Percentiles rank a stretch among this genome's conserved stretches.
These are phyloP conservation scores for Congeria kusceri DNA, from an alignment of 2,888 invertebrate species.

Conservation along the genomic window DNA sequence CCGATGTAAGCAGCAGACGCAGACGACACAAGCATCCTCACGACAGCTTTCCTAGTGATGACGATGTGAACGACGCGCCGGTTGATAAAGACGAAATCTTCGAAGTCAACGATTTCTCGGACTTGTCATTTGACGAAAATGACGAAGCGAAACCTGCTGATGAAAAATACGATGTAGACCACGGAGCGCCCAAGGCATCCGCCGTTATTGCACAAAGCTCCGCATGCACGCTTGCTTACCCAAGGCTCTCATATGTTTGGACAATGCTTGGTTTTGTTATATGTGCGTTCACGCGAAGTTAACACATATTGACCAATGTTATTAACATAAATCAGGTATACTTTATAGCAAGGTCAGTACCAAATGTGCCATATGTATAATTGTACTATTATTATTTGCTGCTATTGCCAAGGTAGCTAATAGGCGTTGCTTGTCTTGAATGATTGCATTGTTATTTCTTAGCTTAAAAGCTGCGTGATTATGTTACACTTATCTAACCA, in stretches of 20 bases:
- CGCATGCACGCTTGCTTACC: constrained; percentile 1
- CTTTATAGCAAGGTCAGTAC: no score
- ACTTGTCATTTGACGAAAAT: background rate
- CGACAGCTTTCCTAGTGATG: background rate
- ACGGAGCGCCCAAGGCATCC: background rate
- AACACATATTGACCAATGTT: no score
- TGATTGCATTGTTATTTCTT: no score
- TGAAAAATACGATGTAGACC: background rate
- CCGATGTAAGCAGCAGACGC: background rate
- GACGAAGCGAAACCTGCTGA: background rate
- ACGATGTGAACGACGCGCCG: background rate
- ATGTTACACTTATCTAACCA: no score
- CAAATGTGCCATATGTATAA: no score
- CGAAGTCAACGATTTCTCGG: background rate
- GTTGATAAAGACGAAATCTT: background rate
- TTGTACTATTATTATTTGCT: no score
- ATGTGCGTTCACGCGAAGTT: no score
- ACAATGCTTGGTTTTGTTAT: no score
- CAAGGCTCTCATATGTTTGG: background rate
- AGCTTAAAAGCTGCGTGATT: no score
- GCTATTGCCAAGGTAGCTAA: no score
- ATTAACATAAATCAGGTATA: no score
- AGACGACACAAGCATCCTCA: background rate
- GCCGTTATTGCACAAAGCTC: background rate
- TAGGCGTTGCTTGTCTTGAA: no score